A percentile compares a stretch with the other conserved stretches of the same genome.
Conservation (phyloP, 2,797 vertebrate genomes). For the Peromyscus nudipes region DNA sequence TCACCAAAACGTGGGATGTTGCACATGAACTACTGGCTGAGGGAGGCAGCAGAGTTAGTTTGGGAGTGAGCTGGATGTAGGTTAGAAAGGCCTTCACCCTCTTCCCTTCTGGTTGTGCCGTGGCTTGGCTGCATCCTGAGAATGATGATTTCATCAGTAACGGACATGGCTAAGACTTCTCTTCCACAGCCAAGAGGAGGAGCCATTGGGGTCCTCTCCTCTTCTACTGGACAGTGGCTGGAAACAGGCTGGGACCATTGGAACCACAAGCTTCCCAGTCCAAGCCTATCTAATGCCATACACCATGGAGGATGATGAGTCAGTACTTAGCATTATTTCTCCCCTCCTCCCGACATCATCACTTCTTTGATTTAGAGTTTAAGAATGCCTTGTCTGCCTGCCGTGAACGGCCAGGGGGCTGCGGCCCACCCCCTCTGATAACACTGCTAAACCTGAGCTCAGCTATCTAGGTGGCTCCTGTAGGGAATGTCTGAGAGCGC, state of each 20-base stretch:
- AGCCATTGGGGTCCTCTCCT: too few species aligned
- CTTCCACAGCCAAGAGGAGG: background rate
- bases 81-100: background rate
- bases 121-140: background rate
- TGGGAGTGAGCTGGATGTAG: background rate
- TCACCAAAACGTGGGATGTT: background rate
- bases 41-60: background rate
- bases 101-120: background rate
- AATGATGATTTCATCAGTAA: background rate
- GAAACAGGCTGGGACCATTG: background rate
- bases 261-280: background rate
- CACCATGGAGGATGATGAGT: fast-evolving
- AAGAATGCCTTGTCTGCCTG: background rate
- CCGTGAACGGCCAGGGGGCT: background rate
- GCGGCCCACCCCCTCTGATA: background rate
- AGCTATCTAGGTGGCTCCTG: background rate
- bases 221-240: background rate
- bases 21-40: background rate
- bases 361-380: background rate
- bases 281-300: fast-evolving
- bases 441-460: background rate
- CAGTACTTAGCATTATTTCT: fast-evolving
- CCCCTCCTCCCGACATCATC: background rate
- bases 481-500: fast-evolving
- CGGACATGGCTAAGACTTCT: background rate